These are phyloP conservation scores for Chromoteleia sp. DNA, from an alignment of 2,888 invertebrate species.

Conservation along the genomic window DNA sequence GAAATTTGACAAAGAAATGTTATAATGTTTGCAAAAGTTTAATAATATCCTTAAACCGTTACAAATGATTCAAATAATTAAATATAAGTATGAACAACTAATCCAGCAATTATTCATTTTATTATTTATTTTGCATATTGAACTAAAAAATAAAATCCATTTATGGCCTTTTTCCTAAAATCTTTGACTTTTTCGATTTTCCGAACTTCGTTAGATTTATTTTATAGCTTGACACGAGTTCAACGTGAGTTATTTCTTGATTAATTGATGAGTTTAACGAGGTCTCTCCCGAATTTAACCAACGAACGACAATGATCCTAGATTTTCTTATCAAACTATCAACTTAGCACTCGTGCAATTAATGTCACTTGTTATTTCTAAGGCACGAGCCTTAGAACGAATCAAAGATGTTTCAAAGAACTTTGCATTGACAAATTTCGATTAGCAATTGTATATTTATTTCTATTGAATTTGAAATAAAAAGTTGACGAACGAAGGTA, in stretches of 20 bases:
- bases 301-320: conserved; percentile 41
- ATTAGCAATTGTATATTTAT: conserved; percentile 2
- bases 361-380: conserved; percentile 50
- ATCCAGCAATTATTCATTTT: not conserved
- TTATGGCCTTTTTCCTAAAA: too few species aligned
- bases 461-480: not conserved
- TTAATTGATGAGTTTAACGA: conserved; percentile 47
- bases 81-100: too few species aligned
- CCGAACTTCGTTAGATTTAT: too few species aligned
- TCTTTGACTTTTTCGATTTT: conserved; percentile 13
- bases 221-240: conserved; percentile 30
- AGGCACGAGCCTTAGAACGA: conserved; percentile 59
- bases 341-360: conserved; percentile 49
- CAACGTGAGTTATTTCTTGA: conserved; percentile 39
- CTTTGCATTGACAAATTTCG: conserved; percentile 23
- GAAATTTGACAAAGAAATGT: too few species aligned
- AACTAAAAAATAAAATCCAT: too few species aligned
- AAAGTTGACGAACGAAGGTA: conserved; percentile 12
- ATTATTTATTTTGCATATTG: too few species aligned
- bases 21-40: too few species aligned
- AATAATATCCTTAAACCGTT: too few species aligned
- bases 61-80: too few species aligned
- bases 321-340: conserved; percentile 58
- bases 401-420: conserved; percentile 26
- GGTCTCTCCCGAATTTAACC: conserved; percentile 55